A percentile compares a stretch with the other conserved stretches of the same genome.
Evolutionary conservation across 1,140 invertebrate genomes (phyloP).

Genomic region (Hermatobates lingyangjiaoensis): DNA sequence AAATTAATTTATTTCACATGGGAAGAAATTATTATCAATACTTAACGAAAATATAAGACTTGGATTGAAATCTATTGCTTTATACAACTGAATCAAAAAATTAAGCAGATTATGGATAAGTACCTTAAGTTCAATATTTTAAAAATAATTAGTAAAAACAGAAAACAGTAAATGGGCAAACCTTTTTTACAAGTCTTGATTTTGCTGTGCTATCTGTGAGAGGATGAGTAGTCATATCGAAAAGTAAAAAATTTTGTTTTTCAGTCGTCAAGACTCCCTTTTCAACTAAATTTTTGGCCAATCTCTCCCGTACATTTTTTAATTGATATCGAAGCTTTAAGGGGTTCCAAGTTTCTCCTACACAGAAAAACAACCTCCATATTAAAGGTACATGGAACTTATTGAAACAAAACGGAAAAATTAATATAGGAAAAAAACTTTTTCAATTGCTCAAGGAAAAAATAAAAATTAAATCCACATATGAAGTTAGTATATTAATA

Average conservation of each 20-base stretch:
- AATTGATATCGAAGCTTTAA: constrained; percentile 94
- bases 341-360: constrained; percentile 99
- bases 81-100: too few relatives aligned
- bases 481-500: too few relatives aligned
- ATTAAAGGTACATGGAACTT: constrained; percentile 6
- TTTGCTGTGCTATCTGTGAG: constrained; percentile 91
- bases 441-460: too few relatives aligned
- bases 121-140: neutral
- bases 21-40: too few relatives aligned
- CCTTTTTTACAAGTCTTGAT: constrained; percentile 90
- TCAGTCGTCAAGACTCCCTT: constrained; percentile 99
- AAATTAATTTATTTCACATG: too few relatives aligned
- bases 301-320: constrained; percentile 93
- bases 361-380: constrained; percentile 19
- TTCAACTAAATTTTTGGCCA: constrained; percentile 98
- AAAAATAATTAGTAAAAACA: neutral
- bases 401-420: constrained; percentile 11
- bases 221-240: constrained; percentile 99
- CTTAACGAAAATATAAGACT: too few relatives aligned
- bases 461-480: too few relatives aligned
- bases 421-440: too few relatives aligned
- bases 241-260: constrained; percentile 98
- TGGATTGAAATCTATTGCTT: too few relatives aligned
- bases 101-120: too few relatives aligned
- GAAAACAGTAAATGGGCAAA: constrained; percentile 21